Evolutionary conservation across 2,797 vertebrate genomes (phyloP).

Genomic region (Antrozous pallidus): DNA sequence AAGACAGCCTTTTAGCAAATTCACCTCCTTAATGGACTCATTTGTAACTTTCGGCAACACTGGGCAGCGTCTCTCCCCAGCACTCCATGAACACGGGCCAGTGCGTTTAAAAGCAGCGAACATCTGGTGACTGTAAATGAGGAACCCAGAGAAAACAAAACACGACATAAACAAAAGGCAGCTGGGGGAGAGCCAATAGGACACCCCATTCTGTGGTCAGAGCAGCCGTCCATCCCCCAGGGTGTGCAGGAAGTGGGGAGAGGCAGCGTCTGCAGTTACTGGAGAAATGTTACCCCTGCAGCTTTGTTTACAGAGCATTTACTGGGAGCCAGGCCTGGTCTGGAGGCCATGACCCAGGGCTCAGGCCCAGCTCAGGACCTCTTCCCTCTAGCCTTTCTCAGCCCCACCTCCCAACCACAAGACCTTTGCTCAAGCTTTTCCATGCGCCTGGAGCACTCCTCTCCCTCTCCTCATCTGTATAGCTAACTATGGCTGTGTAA

Average conservation of each 20-base stretch:
- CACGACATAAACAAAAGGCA: conserved; percentile 45
- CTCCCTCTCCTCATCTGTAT: not conserved
- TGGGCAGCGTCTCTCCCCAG: conserved; percentile 53
- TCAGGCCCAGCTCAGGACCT: not conserved
- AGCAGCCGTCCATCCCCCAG: not conserved
- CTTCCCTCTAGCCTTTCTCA: not conserved
- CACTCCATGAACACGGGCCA: conserved; percentile 73
- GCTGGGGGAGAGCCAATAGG: not conserved
- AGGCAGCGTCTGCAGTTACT: conserved; percentile 19
- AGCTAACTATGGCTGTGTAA: not conserved
- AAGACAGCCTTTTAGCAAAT: conserved; percentile 80
- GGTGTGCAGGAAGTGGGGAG: not conserved
- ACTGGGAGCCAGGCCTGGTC: not conserved
- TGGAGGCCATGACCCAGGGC: not conserved
- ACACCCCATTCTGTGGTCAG: not conserved
- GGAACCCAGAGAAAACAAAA: conserved; percentile 61
- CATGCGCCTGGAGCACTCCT: not conserved
- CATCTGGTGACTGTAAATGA: conserved; percentile 77
- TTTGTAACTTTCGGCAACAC: conserved; percentile 79
- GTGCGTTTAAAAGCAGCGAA: conserved; percentile 69
- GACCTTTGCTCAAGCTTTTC: not conserved
- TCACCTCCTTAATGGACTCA: conserved; percentile 82
- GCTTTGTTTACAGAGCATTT: not conserved
- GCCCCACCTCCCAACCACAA: fast-evolving
- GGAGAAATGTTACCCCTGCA: not conserved